Conservation (phyloP, 2,113 vertebrate genomes). For the Seriola rivoliana region DNA sequence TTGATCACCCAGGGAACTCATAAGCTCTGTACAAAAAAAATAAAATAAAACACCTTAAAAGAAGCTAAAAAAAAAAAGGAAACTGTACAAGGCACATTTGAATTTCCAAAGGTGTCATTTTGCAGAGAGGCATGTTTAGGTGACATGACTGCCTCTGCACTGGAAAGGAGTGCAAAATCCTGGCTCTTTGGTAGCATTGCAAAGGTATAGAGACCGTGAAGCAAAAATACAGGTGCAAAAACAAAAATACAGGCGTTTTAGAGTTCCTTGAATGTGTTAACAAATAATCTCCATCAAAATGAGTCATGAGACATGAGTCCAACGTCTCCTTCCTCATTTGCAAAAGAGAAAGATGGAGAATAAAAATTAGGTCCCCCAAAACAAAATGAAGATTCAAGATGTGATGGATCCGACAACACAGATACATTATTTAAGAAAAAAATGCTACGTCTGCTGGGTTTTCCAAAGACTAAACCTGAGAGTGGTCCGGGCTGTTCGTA, state of each 20-base stretch:
- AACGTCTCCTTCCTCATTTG: not conserved
- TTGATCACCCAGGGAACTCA: slow-evolving; percentile 22
- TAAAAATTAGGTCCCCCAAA: slow-evolving; percentile 6
- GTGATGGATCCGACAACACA: slow-evolving; percentile 36
- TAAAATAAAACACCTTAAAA: not conserved
- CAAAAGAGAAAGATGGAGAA: not conserved
- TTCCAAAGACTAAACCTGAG: slow-evolving; percentile 60
- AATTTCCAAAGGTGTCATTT: slow-evolving; percentile 56
- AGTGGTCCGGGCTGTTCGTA: slow-evolving; percentile 50
- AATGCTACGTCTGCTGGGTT: slow-evolving; percentile 83
- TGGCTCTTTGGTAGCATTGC: slow-evolving; percentile 67
- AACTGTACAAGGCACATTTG: slow-evolving; percentile 77
- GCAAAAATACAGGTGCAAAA: slow-evolving; percentile 67
- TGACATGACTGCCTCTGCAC: slow-evolving; percentile 8
- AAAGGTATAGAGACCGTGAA: slow-evolving; percentile 53
- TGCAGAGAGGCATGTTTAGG: slow-evolving; percentile 20
- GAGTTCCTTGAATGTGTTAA: slow-evolving; percentile 43
- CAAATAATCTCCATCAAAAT: not conserved
- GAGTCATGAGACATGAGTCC: not conserved
- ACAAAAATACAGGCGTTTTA: slow-evolving; percentile 46
- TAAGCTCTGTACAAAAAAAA: slow-evolving; percentile 36
- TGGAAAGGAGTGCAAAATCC: slow-evolving; percentile 59
- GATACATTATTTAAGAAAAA: slow-evolving; percentile 13
- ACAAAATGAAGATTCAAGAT: slow-evolving; percentile 8
- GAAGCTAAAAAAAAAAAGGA: slow-evolving; percentile 39